Conservation (phyloP, 1,140 invertebrate species). For the Drosophila mauritiana region DNA sequence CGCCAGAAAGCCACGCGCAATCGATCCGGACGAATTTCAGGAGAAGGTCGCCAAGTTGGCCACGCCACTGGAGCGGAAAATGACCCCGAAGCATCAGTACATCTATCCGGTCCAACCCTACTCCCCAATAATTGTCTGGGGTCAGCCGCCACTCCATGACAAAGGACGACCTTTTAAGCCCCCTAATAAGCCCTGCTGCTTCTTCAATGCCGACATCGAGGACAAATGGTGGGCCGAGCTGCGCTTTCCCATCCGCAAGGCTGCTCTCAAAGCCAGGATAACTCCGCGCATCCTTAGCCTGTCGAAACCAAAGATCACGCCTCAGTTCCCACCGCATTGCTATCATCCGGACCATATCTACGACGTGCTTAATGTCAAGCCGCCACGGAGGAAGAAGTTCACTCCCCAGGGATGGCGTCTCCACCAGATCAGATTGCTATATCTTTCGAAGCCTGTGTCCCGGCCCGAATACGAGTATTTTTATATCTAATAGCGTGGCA, state of each 20-base stretch:
- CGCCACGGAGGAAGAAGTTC: conserved; percentile 58
- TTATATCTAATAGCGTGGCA: conserved; percentile 40
- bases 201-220: conserved; percentile 64
- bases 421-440: conserved; percentile 68
- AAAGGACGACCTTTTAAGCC: conserved; percentile 61
- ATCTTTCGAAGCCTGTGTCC: conserved; percentile 63
- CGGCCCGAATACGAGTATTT: conserved; percentile 65
- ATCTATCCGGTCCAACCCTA: conserved; percentile 27
- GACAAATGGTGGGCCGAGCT: conserved; percentile 59
- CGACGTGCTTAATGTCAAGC: conserved; percentile 18
- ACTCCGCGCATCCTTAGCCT: conserved; percentile 62
- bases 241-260: conserved; percentile 61
- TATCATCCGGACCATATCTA: conserved; percentile 38
- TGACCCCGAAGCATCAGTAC: conserved; percentile 45
- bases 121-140: conserved; percentile 61
- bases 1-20: neutral
- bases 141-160: conserved; percentile 57
- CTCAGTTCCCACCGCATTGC: conserved; percentile 64
- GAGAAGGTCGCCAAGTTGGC: conserved; percentile 33
- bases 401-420: conserved; percentile 65
- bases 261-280: conserved; percentile 52
- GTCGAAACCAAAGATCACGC: conserved; percentile 53
- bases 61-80: conserved; percentile 45
- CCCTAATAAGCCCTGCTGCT: conserved; percentile 48
- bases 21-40: conserved; percentile 13